Evolutionary conservation across 2,797 vertebrate species (phyloP).

Genomic region (Phyllotis vaccarum): DNA sequence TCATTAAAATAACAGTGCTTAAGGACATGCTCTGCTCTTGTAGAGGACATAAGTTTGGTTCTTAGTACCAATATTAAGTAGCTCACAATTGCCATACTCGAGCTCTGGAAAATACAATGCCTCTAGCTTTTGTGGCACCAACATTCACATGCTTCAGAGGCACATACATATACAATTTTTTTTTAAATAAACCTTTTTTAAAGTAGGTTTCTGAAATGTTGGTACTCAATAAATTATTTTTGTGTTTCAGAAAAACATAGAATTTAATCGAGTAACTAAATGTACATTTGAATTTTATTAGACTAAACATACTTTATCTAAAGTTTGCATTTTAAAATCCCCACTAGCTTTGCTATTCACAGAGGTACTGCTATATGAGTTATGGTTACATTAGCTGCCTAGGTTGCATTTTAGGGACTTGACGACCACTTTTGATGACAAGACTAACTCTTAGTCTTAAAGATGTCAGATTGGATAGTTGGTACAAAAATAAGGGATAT

Average conservation of each 20-base stretch:
- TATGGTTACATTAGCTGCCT: neutral
- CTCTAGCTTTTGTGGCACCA: neutral
- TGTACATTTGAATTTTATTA: neutral
- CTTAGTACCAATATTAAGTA: neutral
- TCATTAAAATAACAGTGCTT: neutral
- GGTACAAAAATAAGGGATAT: neutral
- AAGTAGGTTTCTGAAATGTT: neutral
- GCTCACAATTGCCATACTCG: neutral
- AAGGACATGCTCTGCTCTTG: neutral
- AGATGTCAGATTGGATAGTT: neutral
- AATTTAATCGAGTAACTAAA: conserved; percentile 35
- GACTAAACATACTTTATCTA: neutral
- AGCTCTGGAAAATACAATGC: neutral
- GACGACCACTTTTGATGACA: neutral
- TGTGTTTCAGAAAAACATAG: conserved; percentile 29
- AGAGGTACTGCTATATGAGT: neutral
- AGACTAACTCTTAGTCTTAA: neutral
- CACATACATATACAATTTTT: too few relatives aligned
- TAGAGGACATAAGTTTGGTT: neutral
- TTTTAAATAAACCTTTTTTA: neutral
- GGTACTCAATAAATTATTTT: neutral
- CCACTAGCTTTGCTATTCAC: neutral
- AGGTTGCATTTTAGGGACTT: too few relatives aligned
- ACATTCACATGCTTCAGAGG: neutral
- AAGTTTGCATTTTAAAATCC: neutral